Evolutionary conservation across 2,113 vertebrate genomes (phyloP).

Genomic region (Phalacrocorax pelagicus): DNA sequence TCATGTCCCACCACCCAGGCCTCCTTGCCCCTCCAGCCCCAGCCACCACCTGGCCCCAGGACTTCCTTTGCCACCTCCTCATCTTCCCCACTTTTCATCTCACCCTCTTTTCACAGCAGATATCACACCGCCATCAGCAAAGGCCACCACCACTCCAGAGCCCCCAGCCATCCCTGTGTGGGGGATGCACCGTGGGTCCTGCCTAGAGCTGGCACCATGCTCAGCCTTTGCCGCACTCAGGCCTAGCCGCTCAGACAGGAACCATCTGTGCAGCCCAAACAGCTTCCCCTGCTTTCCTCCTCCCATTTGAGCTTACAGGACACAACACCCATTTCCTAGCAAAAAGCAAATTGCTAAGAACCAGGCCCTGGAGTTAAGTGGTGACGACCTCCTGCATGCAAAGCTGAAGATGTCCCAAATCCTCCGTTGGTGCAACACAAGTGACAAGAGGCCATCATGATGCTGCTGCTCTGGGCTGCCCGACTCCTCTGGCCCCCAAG

Average conservation of each 20-base stretch:
- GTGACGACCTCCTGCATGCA: background rate
- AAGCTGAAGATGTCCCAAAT: background rate
- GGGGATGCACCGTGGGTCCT: background rate
- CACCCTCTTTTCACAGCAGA: background rate
- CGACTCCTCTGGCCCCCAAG: fast-evolving
- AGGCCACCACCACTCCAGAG: background rate
- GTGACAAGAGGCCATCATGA: background rate
- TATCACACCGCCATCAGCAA: background rate
- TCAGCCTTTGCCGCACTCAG: background rate
- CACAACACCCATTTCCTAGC: background rate
- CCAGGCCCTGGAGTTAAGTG: background rate
- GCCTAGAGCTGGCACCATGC: fast-evolving
- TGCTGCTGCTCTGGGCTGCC: background rate
- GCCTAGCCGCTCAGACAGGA: background rate
- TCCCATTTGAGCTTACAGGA: background rate
- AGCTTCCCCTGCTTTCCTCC: background rate
- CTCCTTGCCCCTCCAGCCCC: background rate
- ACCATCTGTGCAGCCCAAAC: background rate
- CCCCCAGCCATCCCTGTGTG: fast-evolving
- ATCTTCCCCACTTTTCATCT: background rate
- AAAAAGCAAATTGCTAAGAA: background rate
- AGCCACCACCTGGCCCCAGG: background rate
- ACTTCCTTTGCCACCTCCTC: background rate
- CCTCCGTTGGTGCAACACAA: background rate
- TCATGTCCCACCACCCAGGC: background rate